Base-by-base conservation (phyloP, 1,140 invertebrate species). In the Ceratina japonica region DNA sequence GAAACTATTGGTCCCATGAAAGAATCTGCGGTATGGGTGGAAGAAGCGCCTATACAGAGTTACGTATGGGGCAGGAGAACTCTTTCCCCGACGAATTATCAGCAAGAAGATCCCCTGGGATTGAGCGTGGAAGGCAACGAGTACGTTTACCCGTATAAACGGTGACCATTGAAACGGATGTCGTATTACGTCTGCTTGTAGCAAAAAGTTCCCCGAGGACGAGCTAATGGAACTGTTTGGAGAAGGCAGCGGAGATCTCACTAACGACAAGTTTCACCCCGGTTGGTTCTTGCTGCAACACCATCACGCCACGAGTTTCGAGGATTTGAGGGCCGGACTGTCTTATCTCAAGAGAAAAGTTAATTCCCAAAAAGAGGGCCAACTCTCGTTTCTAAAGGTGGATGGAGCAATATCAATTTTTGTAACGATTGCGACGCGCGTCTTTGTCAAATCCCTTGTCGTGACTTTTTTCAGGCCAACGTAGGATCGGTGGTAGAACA, bases 11-110 rank as follows among this genome's bases (percentile, higher is more conserved):
- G 98, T 0, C 98, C 98, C 2, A 95, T 99, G 71, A 99, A 99
- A 92, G 99, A 99, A 91, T 98, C 97, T 87, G 97, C 98, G n/a
- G 98, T 99, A 13, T 99, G 99, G 99, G 97, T 99, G 1, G 98
- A 99, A 92, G 98, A 98, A 92, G 96, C 96, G 51, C 95, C 95
- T 3, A 93, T 95, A 3, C 95, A 96, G 71, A 96, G 95, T 79
- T 93, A 96, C 58, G 94, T 95, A 70, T 97, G 97, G 95, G 95
- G 97, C 37, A 94, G 96, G 62, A 92, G 97, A 84, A 95, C 97
- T 2, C 92, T 98, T 74, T 96, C 96, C 0, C 96, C 97, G 2
- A 96, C 96, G n/a, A 95, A 95, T 62, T 95, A 97, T 88, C 96
- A 97, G 70, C 96, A 97, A 83, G 97, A 98, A 87, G 98, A 99